Base-by-base conservation (phyloP, 2,888 invertebrate genomes). In the Tigriopus californicus region DNA sequence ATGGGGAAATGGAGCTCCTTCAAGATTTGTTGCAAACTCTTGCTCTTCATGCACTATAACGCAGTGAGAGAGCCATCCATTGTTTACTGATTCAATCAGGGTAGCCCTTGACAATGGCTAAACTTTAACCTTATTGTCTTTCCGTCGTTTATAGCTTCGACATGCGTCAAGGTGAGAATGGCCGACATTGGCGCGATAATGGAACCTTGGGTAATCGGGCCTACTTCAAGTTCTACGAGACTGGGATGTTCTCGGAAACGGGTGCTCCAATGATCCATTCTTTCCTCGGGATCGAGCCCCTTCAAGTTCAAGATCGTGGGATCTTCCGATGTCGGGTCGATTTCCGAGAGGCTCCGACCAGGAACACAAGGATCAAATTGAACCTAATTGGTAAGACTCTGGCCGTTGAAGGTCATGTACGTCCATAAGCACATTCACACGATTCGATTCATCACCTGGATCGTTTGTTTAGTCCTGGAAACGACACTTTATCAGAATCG, bases 341-440 rank as follows among this genome's bases (percentile, higher is more conserved):
- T 33, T 56, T 56, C 56, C 20, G 33, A 12, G 56, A 56, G 46
- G 56, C 56, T 18, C 56, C 56, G 18, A 56, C 56, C 20, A 56
- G 44, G 44, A 56, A 56, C 56, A 56, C 56, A 20, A 42, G 33
- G 24, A 56, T 56, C 44, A 20, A 44, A 13, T 46, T 56, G 46
- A 56, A 56, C 20, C 56, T 56, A n/a, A 56, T 56, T 18, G 49
- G 49, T 49, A 22, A 49, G 49, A 49, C n/a, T n/a, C n/a, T n/a
- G n/a, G n/a, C n/a, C n/a, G n/a, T n/a, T n/a, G n/a, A n/a, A n/a
- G n/a, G n/a, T n/a, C n/a, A n/a, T n/a, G n/a, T n/a, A n/a, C n/a
- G n/a, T n/a, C n/a, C n/a, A n/a, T n/a, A n/a, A n/a, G n/a, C n/a
- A n/a, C n/a, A n/a, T n/a, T n/a, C n/a, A n/a, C n/a, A n/a, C n/a